Percentiles rank a stretch among this genome's conserved stretches.
Evolutionary conservation across 2,797 vertebrate genomes (phyloP).

Genomic region (Lagodon rhomboides): DNA sequence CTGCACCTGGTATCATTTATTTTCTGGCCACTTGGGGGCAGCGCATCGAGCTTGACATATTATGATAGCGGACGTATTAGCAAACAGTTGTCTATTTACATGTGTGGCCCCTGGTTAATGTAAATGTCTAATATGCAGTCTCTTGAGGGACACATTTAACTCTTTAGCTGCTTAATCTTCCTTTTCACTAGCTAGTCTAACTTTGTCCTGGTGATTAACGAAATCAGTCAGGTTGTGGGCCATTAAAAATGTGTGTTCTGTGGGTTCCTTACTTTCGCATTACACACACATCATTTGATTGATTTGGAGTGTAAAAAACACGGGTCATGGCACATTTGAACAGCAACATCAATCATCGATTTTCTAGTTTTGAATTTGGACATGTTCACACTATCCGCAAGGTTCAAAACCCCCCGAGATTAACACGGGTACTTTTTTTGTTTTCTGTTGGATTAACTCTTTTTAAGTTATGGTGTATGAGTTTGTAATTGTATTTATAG

Average conservation of each 20-base stretch:
- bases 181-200: too few relatives aligned
- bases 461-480: conserved; percentile 77
- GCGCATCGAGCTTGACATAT: not conserved
- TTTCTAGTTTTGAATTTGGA: conserved; percentile 1
- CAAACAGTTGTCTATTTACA: not conserved
- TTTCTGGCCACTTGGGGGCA: not conserved
- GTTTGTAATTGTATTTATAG: conserved; percentile 80
- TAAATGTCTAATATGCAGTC: too few relatives aligned
- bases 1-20: not conserved
- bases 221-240: not conserved
- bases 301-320: not conserved
- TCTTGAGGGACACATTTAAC: not conserved
- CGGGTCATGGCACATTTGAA: not conserved
- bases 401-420: conserved; percentile 50
- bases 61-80: not conserved
- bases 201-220: not conserved
- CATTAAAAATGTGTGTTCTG: too few relatives aligned
- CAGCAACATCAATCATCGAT: not conserved
- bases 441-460: conserved; percentile 49
- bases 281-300: not conserved
- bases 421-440: conserved; percentile 33
- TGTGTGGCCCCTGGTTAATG: not conserved
- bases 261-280: not conserved
- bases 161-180: not conserved
- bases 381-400: conserved; percentile 51